Evolutionary conservation across 2,888 invertebrate species (phyloP), one percentile per base, ranked within the genome.

Genomic region (Agonopterix arenella): DNA sequence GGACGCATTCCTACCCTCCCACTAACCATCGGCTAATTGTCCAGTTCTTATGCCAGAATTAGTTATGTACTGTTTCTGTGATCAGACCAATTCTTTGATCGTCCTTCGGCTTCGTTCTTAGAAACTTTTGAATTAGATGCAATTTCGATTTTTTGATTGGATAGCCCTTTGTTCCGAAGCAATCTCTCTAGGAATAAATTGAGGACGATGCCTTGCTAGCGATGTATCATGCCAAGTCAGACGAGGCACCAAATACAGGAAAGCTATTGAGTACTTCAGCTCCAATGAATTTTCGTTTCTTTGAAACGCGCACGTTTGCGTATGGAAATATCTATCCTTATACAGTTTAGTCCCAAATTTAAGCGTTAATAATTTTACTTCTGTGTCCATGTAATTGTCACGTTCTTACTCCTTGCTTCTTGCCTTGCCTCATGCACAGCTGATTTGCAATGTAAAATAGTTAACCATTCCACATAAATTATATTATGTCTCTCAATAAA

Each of bases 11-110:
- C 74, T 54, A 60, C 68, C 66, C 64, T 64, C 68, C 62, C 60
- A 55, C 61, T 58, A 54, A 60, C 62, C 68, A 64, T 72, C 71
- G 68, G 73, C 79, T 85, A 86, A 86, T 86, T 86, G 80, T 74
- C 70, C 67, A 64, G 61, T 60, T 70, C 68, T 73, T 75, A 70
- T 72, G 67, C 58, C 57, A 58, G 57, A 64, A 59, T 56, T 51
- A 56, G 56, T 59, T 36, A n/a, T 40, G 28, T 28, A 28, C 28
- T 28, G 28, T 7, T 28, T 28, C 28, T 28, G 5, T 28, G 28
- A 28, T 28, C 28, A 28, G 28, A 28, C 5, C 28, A 28, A 28
- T 28, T 28, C 28, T 28, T 28, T 28, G 28, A 28, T 28, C 28
- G 7, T 28, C 28, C 28, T 28, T 28, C 28, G 28, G 28, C 13